Evolutionary conservation across 2,113 vertebrate species (phyloP).

Genomic region (Lepisosteus oculatus): DNA sequence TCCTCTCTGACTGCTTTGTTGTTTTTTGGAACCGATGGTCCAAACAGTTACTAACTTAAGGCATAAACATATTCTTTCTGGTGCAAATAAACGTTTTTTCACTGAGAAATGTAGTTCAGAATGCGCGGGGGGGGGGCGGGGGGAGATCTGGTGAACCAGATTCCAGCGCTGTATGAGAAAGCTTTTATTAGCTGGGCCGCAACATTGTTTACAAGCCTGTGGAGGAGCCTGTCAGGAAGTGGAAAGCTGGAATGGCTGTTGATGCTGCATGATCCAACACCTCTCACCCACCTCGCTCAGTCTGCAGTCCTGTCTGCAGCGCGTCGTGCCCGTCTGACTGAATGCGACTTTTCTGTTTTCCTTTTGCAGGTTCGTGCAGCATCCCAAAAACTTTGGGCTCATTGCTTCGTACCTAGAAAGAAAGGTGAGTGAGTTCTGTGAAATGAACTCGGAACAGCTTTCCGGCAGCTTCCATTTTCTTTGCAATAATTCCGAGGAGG

Average conservation of each 20-base stretch:
- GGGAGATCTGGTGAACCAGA: no score
- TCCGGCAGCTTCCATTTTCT: no score
- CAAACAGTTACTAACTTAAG: neutral
- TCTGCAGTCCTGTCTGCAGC: no score
- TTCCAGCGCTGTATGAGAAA: neutral
- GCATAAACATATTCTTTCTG: no score
- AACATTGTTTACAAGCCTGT: no score
- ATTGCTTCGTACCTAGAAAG: conserved; percentile 96
- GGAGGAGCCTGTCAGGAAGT: neutral
- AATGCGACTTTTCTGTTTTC: conserved; percentile 6
- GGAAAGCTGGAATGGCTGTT: neutral
- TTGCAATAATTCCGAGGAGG: no score
- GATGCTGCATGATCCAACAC: neutral
- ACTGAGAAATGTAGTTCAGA: no score
- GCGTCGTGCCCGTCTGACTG: neutral
- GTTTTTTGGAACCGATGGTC: neutral
- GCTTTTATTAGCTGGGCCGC: neutral
- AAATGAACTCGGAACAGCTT: no score
- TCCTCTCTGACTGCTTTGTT: neutral
- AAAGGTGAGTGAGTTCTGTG: conserved; percentile 75
- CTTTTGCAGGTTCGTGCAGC: conserved; percentile 86
- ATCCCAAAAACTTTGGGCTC: conserved; percentile 97
- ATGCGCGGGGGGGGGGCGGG: no score
- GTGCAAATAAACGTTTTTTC: no score
- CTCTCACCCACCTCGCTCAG: no score